phyloP scores from a whole-genome alignment of 2,113 vertebrate species.

The Mormoops blainvillei region DNA sequence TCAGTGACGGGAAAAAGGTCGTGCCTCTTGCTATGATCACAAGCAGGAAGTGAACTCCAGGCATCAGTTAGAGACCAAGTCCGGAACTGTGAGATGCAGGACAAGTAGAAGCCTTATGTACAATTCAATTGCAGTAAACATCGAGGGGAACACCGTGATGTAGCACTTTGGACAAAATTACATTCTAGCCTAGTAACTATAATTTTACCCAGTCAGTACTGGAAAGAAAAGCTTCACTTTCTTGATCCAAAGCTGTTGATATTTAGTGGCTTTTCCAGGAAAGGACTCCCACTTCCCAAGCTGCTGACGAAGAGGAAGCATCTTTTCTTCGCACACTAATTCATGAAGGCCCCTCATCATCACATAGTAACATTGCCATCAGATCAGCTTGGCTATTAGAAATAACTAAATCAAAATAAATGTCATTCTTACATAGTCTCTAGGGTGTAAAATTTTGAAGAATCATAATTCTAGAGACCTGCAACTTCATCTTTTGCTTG shows the following conservation, averaged over 20 bases:
- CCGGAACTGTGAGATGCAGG: background rate
- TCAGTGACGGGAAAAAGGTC: background rate
- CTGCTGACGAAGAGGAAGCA: background rate
- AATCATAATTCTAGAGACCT: background rate
- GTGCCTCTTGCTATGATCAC: background rate
- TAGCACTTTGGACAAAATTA: background rate
- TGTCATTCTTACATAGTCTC: background rate
- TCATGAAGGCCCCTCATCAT: background rate
- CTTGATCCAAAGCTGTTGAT: constrained; percentile 10
- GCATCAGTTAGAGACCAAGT: background rate
- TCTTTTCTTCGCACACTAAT: constrained; percentile 11
- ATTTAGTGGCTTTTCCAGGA: constrained; percentile 13
- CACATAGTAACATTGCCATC: background rate
- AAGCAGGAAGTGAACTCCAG: background rate
- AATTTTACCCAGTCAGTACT: constrained; percentile 1
- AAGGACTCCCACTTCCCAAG: constrained; percentile 4
- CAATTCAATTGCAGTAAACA: background rate
- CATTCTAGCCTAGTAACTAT: background rate
- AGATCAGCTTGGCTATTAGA: background rate
- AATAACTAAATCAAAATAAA: background rate
- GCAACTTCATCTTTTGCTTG: background rate
- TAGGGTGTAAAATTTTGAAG: background rate
- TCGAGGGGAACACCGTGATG: background rate
- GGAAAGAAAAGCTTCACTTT: constrained; percentile 28
- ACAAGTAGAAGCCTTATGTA: background rate